Conservation (phyloP, 2,113 vertebrate species). For the Hippocampus barbouri region DNA sequence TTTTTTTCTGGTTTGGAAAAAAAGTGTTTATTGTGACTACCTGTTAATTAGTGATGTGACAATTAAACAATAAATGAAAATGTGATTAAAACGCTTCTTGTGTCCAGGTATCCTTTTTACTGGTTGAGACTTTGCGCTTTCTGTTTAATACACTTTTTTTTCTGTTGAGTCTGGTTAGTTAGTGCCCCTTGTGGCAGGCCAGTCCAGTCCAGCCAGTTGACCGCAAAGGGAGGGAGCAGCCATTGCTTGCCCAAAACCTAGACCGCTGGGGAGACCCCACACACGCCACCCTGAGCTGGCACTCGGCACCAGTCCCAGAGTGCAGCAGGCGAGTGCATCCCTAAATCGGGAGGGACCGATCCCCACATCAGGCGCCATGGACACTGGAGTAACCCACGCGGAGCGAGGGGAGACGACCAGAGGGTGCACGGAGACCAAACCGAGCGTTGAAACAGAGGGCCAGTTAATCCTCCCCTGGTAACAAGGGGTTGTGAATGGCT, state of each 20-base stretch:
- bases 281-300: background rate
- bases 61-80: conserved; percentile 76
- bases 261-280: background rate
- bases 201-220: background rate
- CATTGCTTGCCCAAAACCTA: background rate
- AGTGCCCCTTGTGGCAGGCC: background rate
- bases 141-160: too few relatives aligned
- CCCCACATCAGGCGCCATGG: background rate
- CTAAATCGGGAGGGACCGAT: background rate
- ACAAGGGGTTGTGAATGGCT: background rate
- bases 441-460: background rate
- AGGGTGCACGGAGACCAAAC: background rate
- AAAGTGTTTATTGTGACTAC: conserved; percentile 76
- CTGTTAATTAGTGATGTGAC: conserved; percentile 80
- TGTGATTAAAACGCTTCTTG: conserved; percentile 46
- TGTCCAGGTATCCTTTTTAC: background rate
- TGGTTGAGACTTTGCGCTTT: background rate
- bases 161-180: too few relatives aligned
- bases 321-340: background rate
- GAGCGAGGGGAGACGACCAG: background rate
- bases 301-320: background rate
- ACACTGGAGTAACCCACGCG: background rate
- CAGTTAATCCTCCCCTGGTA: background rate
- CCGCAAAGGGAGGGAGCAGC: background rate
- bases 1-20: conserved; percentile 46